These are phyloP conservation scores for Glomeris maerens DNA, from an alignment of 1,140 invertebrate genomes.

Conservation along the genomic window DNA sequence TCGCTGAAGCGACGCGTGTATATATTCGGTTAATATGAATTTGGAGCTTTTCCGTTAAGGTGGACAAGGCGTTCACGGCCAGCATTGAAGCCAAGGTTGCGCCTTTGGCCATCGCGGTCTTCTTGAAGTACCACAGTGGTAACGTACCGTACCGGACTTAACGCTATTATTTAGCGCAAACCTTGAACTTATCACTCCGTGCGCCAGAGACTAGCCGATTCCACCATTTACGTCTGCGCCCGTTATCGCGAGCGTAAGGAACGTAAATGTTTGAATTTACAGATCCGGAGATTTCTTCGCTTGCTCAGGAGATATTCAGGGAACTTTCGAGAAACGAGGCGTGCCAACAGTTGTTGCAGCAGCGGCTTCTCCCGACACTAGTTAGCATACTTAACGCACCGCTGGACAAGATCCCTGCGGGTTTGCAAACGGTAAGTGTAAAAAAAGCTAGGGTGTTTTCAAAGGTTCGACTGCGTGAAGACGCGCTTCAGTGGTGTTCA, in stretches of 20 bases:
- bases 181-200: constrained; percentile 14
- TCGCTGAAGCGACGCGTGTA: constrained; percentile 1
- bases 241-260: background rate
- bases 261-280: constrained; percentile 19
- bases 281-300: constrained; percentile 47
- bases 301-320: constrained; percentile 52
- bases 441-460: too few species aligned
- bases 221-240: background rate
- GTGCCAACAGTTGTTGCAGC: constrained; percentile 45
- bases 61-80: constrained; percentile 53
- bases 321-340: constrained; percentile 46
- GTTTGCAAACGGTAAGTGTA: constrained; percentile 35
- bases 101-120: constrained; percentile 53
- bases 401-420: constrained; percentile 23
- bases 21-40: too few species aligned
- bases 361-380: constrained; percentile 53
- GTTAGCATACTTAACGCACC: constrained; percentile 44
- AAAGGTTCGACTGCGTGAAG: too few species aligned
- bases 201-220: too few species aligned
- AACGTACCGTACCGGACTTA: too few species aligned
- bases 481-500: too few species aligned
- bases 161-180: too few species aligned
- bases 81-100: constrained; percentile 48
- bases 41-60: constrained; percentile 25
- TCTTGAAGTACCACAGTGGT: constrained; percentile 47